These are phyloP conservation scores for Odocoileus virginianus DNA, from an alignment of 2,113 vertebrate species.

Conservation along the genomic window DNA sequence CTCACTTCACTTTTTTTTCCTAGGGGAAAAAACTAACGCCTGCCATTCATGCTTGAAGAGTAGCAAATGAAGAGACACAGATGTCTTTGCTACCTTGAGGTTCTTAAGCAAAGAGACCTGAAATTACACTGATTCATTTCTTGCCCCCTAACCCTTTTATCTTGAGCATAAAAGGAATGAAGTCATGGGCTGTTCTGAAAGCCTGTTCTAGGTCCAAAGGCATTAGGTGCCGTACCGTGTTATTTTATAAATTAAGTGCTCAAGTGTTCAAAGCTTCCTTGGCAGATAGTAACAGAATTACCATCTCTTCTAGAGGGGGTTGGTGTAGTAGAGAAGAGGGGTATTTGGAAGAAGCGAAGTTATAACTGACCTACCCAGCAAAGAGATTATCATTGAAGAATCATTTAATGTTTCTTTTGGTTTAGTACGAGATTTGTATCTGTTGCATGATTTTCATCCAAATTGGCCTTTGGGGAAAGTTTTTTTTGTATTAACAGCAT, in stretches of 20 bases:
- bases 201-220: neutral
- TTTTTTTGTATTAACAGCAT: neutral
- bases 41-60: neutral
- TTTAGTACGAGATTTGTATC: neutral
- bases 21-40: neutral
- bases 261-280: neutral
- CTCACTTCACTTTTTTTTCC: no score
- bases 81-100: neutral
- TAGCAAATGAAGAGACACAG: neutral
- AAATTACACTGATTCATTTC: neutral
- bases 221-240: neutral
- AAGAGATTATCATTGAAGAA: neutral
- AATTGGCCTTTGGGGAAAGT: neutral
- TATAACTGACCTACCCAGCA: neutral
- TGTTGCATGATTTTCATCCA: neutral
- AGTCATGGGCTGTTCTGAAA: neutral
- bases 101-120: neutral
- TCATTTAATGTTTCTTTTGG: neutral
- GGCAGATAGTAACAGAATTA: neutral
- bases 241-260: conserved; percentile 8
- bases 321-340: neutral
- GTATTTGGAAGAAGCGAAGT: neutral
- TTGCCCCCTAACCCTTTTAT: neutral
- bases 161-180: neutral
- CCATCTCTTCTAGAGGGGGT: neutral